Conservation (phyloP, 2,797 vertebrate species). For the Sebastes steindachneri region DNA sequence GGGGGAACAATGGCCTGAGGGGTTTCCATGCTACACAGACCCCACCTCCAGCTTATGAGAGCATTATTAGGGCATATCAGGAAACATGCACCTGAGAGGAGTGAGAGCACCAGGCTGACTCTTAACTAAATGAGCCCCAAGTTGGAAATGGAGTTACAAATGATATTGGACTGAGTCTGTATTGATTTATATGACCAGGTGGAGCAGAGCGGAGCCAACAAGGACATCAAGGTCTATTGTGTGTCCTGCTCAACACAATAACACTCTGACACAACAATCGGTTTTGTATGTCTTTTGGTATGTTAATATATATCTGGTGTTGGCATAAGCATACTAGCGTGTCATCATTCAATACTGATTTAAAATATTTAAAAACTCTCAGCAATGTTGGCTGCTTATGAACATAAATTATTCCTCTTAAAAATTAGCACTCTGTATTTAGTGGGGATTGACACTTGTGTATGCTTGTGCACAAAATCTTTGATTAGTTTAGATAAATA, state of each 20-base stretch:
- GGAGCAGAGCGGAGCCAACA: neutral
- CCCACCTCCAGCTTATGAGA: conserved; percentile 94
- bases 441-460: neutral
- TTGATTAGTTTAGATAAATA: conserved; percentile 15
- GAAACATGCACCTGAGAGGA: conserved; percentile 81
- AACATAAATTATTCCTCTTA: neutral
- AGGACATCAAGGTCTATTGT: neutral
- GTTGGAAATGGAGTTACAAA: conserved; percentile 34
- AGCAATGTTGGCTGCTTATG: neutral
- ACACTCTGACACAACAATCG: neutral
- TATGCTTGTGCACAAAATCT: conserved; percentile 22
- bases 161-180: conserved; percentile 21
- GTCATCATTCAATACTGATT: conserved; percentile 12
- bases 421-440: conserved; percentile 17
- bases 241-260: neutral
- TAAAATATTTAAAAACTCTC: neutral
- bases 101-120: conserved; percentile 4
- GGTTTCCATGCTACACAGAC: conserved; percentile 86
- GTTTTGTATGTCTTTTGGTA: conserved; percentile 1
- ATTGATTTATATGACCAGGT: conserved; percentile 21
- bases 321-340: conserved; percentile 25
- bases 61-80: conserved; percentile 93
- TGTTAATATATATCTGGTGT: conserved; percentile 5
- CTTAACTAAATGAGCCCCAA: conserved; percentile 18
- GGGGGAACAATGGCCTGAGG: conserved; percentile 88